Evolutionary conservation across 2,888 invertebrate genomes (phyloP).

Genomic region (Hypselothyrea guttata): DNA sequence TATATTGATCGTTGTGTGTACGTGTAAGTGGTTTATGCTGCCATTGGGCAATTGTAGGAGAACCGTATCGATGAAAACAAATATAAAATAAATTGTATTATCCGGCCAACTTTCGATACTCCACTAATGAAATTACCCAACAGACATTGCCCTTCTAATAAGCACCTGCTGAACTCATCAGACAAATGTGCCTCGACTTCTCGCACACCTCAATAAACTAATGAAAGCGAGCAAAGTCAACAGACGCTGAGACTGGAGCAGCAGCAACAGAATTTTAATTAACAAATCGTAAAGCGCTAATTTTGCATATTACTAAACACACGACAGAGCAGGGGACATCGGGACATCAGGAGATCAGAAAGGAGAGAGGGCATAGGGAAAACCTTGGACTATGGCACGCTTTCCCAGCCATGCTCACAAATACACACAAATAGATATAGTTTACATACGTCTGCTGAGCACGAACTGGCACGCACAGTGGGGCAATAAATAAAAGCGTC

Average conservation of each 20-base stretch:
- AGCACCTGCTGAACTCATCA: slow-evolving; percentile 27
- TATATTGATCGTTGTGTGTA: not conserved
- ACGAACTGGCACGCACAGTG: slow-evolving; percentile 48
- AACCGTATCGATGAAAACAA: slow-evolving; percentile 6
- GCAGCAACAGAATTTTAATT: slow-evolving; percentile 68
- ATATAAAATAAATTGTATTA: slow-evolving; percentile 8
- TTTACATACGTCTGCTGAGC: not conserved
- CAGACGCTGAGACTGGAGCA: not conserved
- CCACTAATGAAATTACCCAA: slow-evolving; percentile 48
- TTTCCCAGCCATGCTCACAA: not conserved
- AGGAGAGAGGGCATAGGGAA: slow-evolving; percentile 27
- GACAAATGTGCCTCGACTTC: slow-evolving; percentile 18
- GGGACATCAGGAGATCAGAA: slow-evolving; percentile 17
- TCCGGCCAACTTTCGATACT: slow-evolving; percentile 21
- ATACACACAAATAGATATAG: not conserved
- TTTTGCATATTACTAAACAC: slow-evolving; percentile 75
- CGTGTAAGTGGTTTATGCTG: too few relatives aligned
- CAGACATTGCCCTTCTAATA: slow-evolving; percentile 35
- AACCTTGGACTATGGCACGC: slow-evolving; percentile 3
- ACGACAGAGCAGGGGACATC: slow-evolving; percentile 20
- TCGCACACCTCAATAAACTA: slow-evolving; percentile 40
- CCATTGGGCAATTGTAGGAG: too few relatives aligned
- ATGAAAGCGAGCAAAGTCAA: slow-evolving; percentile 48
- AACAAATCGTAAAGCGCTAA: slow-evolving; percentile 70
- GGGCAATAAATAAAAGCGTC: slow-evolving; percentile 59